Base-by-base conservation (phyloP, 2,113 vertebrate species). In the Pagrus major region DNA sequence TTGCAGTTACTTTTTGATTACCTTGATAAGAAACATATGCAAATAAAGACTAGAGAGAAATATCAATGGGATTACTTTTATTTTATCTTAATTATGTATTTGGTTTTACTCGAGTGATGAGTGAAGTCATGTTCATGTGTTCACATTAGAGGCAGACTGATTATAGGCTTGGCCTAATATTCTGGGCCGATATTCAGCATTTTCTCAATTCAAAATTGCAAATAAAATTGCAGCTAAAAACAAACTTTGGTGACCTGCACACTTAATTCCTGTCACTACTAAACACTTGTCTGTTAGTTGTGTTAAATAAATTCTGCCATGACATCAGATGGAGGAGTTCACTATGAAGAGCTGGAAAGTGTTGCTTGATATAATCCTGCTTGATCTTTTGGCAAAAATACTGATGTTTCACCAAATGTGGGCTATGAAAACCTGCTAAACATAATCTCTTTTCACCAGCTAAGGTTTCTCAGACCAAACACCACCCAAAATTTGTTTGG, bases 401-500 rank as follows among this genome's bases (percentile, higher is more conserved):
- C 64, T 49, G 31, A 79, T 78, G 71, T 76, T 72, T 85, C 67
- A 65, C 69, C 27, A 60, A 78, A 80, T 18, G 21, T 49, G 9
- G 3, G 37, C 81, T 54, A 5, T 51, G 47, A 46, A 76, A 80
- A 71, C 33, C 54, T 81, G 71, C 78, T 75, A 85, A 83, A 85
- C 83, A 74, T 31, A 72, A 77, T 86, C n/a, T 73, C n/a, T 80
- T 80, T 82, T 84, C 60, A 80, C 44, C n/a, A n/a, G n/a, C n/a
- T n/a, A 79, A 42, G 49, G 42, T 66, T 84, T 55, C 55, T 47
- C 37, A 46, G 59, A 84, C 67, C 25, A 27, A 72, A 80, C 78
- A 54, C 80, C 88, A 84, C 77, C 87, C 80, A 86, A 79, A 75
- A 70, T 54, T 2, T 52, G 65, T 86, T 87, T 86, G 84, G 71